Evolutionary conservation across 2,888 invertebrate species (phyloP).

Genomic region (Chouioia cunea): DNA sequence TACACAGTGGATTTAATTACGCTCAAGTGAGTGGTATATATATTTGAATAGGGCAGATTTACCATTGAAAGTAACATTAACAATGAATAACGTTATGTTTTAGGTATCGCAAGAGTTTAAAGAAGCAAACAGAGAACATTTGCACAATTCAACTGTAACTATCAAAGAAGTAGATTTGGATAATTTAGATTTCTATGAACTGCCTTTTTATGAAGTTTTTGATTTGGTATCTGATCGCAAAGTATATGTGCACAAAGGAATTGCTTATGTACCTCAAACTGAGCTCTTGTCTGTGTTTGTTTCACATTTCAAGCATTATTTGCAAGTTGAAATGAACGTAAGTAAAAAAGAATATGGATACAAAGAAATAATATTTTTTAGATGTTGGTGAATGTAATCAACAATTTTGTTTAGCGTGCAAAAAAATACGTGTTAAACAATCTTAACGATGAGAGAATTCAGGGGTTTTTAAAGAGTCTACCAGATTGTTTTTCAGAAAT

Average conservation of each 20-base stretch:
- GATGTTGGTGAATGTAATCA: conserved; percentile 72
- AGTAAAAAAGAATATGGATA: conserved; percentile 52
- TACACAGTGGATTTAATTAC: conserved; percentile 77
- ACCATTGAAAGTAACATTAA: not conserved
- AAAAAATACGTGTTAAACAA: conserved; percentile 79
- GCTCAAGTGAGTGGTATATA: conserved; percentile 66
- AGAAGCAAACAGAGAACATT: conserved; percentile 70
- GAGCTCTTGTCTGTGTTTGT: conserved; percentile 89
- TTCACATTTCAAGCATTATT: conserved; percentile 79
- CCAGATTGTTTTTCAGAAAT: conserved; percentile 88
- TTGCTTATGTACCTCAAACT: conserved; percentile 86
- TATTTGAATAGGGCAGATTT: too few relatives aligned
- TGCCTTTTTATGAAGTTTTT: conserved; percentile 87
- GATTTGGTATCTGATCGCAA: conserved; percentile 85
- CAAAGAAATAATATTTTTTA: too few relatives aligned
- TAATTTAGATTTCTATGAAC: conserved; percentile 81
- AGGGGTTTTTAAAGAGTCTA: conserved; percentile 79
- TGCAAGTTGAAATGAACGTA: conserved; percentile 79
- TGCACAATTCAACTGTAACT: conserved; percentile 58
- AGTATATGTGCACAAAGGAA: conserved; percentile 85
- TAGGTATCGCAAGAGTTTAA: conserved; percentile 79
- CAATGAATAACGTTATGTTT: conserved; percentile 19
- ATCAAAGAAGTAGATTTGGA: conserved; percentile 73
- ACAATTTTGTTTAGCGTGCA: conserved; percentile 70
- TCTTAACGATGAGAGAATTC: conserved; percentile 87